phyloP scores from a whole-genome alignment of 1,140 invertebrate genomes.

The Psilanteris sp. region DNA sequence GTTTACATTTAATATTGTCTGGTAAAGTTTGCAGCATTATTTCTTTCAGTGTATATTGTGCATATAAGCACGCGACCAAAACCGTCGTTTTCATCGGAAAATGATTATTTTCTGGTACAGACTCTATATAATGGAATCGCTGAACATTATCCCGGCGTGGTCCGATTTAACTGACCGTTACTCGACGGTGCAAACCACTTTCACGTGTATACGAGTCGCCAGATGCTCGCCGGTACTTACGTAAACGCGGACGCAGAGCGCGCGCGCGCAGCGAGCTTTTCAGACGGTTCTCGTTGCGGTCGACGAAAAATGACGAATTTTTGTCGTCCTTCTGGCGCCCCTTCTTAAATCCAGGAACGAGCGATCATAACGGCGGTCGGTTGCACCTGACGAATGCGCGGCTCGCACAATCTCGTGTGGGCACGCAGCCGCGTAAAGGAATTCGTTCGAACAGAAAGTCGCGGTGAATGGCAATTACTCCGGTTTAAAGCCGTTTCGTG shows the following conservation, averaged over 20 bases:
- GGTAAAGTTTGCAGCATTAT: too few relatives aligned
- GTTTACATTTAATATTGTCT: too few relatives aligned
- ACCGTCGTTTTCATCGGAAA: too few relatives aligned
- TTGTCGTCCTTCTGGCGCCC: conserved; percentile 28
- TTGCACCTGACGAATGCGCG: neutral
- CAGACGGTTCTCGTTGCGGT: conserved; percentile 10
- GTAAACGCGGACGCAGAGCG: conserved; percentile 67
- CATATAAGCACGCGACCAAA: too few relatives aligned
- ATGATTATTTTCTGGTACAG: conserved; percentile 1
- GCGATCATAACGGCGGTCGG: neutral
- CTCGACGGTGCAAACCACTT: conserved; percentile 72
- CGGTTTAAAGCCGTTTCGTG: neutral
- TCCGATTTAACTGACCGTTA: conserved; percentile 75
- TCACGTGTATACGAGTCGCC: conserved; percentile 72
- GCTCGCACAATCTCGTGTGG: neutral
- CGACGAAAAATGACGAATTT: conserved; percentile 36
- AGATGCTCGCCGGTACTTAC: conserved; percentile 73
- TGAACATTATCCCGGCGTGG: conserved; percentile 69
- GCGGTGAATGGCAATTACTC: neutral
- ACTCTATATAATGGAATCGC: conserved; percentile 64
- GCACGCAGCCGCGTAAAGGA: neutral
- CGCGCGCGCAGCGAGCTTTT: conserved; percentile 21
- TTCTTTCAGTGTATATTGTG: too few relatives aligned
- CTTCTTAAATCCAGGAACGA: neutral
- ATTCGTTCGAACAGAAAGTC: neutral